Percentiles rank a stretch among this genome's conserved stretches.
Evolutionary conservation across 2,888 invertebrate species (phyloP).

Genomic region (Rhingia campestris): DNA sequence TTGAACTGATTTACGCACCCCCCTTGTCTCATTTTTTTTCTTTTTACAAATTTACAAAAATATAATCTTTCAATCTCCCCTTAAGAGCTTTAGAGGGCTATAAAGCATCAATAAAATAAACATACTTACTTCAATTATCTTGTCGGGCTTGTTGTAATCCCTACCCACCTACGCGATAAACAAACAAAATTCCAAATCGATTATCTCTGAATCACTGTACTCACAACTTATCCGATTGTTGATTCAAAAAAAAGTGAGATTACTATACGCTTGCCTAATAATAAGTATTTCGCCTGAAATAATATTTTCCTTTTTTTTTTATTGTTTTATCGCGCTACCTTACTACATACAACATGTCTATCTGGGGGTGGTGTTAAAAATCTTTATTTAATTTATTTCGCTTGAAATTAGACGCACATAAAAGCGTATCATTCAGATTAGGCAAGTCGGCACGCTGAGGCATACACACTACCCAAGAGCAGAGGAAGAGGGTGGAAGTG

Average conservation of each 20-base stretch:
- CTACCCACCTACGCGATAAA: background rate
- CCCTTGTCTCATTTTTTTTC: no score
- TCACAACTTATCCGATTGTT: slow-evolving; percentile 43
- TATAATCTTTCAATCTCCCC: no score
- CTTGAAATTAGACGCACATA: slow-evolving; percentile 24
- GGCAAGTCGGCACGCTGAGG: slow-evolving; percentile 7
- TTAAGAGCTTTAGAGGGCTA: no score
- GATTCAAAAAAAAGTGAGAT: slow-evolving; percentile 40
- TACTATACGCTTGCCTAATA: slow-evolving; percentile 47
- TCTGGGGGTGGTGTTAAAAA: slow-evolving; percentile 33
- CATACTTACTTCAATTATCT: background rate
- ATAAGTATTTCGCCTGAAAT: slow-evolving; percentile 52
- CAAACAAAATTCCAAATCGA: background rate
- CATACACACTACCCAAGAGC: background rate
- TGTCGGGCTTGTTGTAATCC: background rate
- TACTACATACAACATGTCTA: background rate
- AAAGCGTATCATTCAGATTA: slow-evolving; percentile 45
- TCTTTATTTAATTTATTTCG: slow-evolving; percentile 39
- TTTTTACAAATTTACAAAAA: no score
- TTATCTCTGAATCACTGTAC: slow-evolving; percentile 38
- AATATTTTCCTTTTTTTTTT: slow-evolving; percentile 38
- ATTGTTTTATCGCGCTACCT: slow-evolving; percentile 41
- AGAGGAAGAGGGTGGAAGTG: background rate
- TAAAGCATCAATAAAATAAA: no score
- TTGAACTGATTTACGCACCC: no score